phyloP scores from a whole-genome alignment of 1,140 invertebrate species.

The Micrasema minimum region DNA sequence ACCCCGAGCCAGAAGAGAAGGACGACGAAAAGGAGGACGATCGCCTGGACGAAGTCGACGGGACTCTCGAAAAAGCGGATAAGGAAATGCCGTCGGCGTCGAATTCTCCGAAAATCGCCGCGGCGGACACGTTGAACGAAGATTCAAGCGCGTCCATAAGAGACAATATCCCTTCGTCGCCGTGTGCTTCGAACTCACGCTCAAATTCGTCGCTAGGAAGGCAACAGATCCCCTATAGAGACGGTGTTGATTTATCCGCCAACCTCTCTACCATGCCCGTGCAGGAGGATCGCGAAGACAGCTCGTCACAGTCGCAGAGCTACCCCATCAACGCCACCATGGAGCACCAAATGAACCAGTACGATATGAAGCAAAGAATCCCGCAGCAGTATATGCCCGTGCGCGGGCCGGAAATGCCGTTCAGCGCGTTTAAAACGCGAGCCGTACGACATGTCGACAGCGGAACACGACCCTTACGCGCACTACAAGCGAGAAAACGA shows the following conservation, averaged over 20 bases:
- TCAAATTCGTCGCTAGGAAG: constrained; percentile 52
- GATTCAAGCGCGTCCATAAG: constrained; percentile 55
- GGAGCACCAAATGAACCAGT: constrained; percentile 49
- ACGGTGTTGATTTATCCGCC: constrained; percentile 29
- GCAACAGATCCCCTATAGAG: constrained; percentile 11
- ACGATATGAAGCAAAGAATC: constrained; percentile 49
- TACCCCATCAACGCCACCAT: constrained; percentile 41
- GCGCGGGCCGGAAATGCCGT: constrained; percentile 47
- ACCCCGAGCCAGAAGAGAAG: constrained; percentile 34
- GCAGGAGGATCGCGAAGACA: constrained; percentile 44
- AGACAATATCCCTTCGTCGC: constrained; percentile 45
- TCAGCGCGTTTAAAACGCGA: constrained; percentile 51
- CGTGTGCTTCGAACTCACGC: constrained; percentile 49
- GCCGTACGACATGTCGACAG: constrained; percentile 63
- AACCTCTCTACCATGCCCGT: constrained; percentile 38
- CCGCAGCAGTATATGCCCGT: constrained; percentile 49
- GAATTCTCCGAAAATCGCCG: constrained; percentile 48
- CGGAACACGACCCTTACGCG: constrained; percentile 54
- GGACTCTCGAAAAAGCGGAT: constrained; percentile 36
- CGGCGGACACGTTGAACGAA: constrained; percentile 44
- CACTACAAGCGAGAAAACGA: constrained; percentile 56
- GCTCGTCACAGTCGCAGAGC: constrained; percentile 50
- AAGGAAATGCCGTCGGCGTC: constrained; percentile 42
- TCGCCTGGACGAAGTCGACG: constrained; percentile 40
- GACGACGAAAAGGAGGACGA: constrained; percentile 38